Evolutionary conservation across 2,797 vertebrate genomes (phyloP).

Genomic region (Psittacula echo): DNA sequence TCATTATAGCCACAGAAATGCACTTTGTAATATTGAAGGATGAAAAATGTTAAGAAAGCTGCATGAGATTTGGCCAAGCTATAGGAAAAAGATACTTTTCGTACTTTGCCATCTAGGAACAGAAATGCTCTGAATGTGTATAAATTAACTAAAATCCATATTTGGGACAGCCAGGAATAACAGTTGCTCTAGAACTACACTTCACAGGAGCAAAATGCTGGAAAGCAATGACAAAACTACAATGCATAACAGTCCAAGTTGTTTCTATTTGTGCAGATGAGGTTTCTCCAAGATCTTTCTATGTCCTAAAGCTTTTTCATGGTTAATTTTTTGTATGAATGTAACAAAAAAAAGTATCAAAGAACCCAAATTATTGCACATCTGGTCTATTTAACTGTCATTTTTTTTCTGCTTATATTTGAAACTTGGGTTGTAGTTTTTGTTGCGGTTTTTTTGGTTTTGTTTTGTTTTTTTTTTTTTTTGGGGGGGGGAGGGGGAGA

Average conservation of each 20-base stretch:
- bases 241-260: background rate
- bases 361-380: background rate
- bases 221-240: constrained; percentile 28
- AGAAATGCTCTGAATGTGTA: constrained; percentile 41
- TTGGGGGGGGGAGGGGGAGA: too few species aligned
- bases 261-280: constrained; percentile 28
- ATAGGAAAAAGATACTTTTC: background rate
- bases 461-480: too few species aligned
- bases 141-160: constrained; percentile 67
- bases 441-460: too few species aligned
- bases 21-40: background rate
- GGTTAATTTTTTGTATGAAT: background rate
- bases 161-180: constrained; percentile 45
- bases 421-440: background rate
- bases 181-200: constrained; percentile 20
- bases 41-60: constrained; percentile 24
- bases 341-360: background rate
- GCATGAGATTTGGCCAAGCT: constrained; percentile 24
- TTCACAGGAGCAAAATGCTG: constrained; percentile 48
- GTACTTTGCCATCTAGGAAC: constrained; percentile 24
- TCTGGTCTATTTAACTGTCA: background rate
- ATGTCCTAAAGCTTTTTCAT: background rate
- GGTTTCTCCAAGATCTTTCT: background rate
- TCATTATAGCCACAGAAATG: background rate
- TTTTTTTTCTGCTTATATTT: background rate